These are phyloP conservation scores for Diachasmimorpha longicaudata DNA, from an alignment of 1,140 invertebrate genomes.

Conservation along the genomic window DNA sequence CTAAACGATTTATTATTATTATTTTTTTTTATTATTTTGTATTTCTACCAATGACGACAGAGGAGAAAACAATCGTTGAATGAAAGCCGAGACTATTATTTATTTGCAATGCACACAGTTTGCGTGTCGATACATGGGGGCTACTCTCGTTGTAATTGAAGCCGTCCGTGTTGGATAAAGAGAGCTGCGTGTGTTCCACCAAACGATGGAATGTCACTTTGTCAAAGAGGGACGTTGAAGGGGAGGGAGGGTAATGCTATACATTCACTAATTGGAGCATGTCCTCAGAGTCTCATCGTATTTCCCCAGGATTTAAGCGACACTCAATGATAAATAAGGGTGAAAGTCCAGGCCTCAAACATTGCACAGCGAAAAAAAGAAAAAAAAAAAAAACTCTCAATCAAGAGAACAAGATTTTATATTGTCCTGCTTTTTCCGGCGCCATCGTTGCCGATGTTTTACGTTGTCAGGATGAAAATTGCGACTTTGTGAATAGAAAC, in stretches of 20 bases:
- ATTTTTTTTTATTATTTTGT: slow-evolving; percentile 2
- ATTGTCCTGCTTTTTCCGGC: too few relatives aligned
- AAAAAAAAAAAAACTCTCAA: too few relatives aligned
- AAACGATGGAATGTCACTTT: neutral
- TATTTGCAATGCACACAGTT: neutral
- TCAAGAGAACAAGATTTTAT: too few relatives aligned
- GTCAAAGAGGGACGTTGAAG: neutral
- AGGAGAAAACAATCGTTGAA: neutral
- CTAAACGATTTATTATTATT: neutral
- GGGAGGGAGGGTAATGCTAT: neutral
- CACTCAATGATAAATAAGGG: neutral
- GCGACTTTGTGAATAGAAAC: too few relatives aligned
- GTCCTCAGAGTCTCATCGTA: neutral
- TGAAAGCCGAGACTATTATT: neutral
- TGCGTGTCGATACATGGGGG: neutral
- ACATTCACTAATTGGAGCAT: neutral
- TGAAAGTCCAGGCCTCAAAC: neutral
- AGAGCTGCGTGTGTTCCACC: neutral
- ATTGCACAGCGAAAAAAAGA: neutral
- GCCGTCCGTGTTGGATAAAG: neutral
- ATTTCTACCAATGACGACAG: neutral
- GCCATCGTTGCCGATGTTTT: too few relatives aligned
- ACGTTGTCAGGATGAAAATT: too few relatives aligned
- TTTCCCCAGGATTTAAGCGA: neutral
- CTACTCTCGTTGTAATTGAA: neutral